Evolutionary conservation across 2,113 vertebrate species (phyloP).

Genomic region (Alces alces): DNA sequence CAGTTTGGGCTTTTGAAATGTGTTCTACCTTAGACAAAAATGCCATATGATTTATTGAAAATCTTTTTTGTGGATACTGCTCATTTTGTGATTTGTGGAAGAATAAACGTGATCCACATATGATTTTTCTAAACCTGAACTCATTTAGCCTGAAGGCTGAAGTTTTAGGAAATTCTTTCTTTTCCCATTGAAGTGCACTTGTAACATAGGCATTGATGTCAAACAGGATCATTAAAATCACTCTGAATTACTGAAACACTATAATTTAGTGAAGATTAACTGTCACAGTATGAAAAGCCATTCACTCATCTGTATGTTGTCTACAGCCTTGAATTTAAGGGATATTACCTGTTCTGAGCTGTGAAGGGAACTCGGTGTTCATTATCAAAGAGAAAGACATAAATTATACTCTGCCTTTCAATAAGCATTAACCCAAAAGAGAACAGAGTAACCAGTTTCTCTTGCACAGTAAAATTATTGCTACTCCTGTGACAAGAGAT

Average conservation of each 20-base stretch:
- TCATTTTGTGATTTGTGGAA: constrained; percentile 17
- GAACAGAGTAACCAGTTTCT: constrained; percentile 24
- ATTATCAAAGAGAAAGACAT: constrained; percentile 40
- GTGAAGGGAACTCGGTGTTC: constrained; percentile 44
- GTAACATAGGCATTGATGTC: constrained; percentile 45
- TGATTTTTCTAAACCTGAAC: constrained; percentile 13
- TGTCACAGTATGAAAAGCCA: background rate
- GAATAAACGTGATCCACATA: background rate
- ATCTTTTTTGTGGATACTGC: background rate
- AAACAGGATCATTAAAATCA: constrained; percentile 48
- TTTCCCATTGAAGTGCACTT: background rate
- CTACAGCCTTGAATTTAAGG: constrained; percentile 49
- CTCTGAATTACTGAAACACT: constrained; percentile 55
- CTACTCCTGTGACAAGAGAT: constrained; percentile 60
- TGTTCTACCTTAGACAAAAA: background rate
- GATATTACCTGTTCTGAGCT: background rate
- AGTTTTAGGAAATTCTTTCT: constrained; percentile 16
- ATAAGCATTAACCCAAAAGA: constrained; percentile 33
- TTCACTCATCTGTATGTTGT: constrained; percentile 19
- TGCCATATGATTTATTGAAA: background rate
- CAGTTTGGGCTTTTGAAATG: constrained; percentile 11
- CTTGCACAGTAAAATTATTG: constrained; percentile 62
- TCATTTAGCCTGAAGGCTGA: constrained; percentile 14
- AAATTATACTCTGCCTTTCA: constrained; percentile 18
- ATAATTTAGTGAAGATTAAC: constrained; percentile 42